phyloP scores from a whole-genome alignment of 2,113 vertebrate species.

The Porphyrio hochstetteri region DNA sequence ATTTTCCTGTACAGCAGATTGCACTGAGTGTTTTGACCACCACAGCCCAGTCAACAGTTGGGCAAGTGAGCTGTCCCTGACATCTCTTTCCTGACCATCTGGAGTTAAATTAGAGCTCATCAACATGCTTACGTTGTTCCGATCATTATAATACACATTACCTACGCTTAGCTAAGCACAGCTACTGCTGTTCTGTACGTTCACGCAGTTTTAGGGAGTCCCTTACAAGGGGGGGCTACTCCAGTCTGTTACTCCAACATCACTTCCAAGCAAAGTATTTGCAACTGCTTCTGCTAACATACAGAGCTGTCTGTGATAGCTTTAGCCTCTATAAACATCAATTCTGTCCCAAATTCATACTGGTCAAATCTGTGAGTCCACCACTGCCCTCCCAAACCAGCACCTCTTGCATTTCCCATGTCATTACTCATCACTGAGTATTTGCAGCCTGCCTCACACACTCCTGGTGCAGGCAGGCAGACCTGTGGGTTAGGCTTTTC shows the following conservation, averaged over 20 bases:
- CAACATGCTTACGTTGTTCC: not conserved
- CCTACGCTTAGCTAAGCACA: not conserved
- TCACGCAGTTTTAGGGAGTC: not conserved
- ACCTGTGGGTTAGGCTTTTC: not conserved
- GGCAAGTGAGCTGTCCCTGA: not conserved
- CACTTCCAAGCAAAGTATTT: not conserved
- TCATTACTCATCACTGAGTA: not conserved
- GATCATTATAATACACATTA: not conserved
- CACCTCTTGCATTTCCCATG: not conserved
- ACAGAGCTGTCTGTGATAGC: accelerated
- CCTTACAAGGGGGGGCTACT: not conserved
- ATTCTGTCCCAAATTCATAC: not conserved
- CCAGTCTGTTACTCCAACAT: not conserved
- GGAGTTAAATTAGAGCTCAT: constrained; percentile 47
- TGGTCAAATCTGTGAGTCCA: not conserved
- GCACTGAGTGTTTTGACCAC: not conserved
- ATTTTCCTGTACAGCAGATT: not conserved
- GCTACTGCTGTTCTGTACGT: not conserved
- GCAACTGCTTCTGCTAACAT: not conserved
- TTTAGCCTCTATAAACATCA: not conserved
- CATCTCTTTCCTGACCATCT: constrained; percentile 30
- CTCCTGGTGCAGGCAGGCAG: not conserved
- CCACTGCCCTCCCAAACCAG: not conserved
- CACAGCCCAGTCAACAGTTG: not conserved
- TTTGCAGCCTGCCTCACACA: not conserved